Percentiles rank a stretch among this genome's conserved stretches.
phyloP scores from a whole-genome alignment of 2,888 invertebrate species.

The Sphaerophoria taeniata region DNA sequence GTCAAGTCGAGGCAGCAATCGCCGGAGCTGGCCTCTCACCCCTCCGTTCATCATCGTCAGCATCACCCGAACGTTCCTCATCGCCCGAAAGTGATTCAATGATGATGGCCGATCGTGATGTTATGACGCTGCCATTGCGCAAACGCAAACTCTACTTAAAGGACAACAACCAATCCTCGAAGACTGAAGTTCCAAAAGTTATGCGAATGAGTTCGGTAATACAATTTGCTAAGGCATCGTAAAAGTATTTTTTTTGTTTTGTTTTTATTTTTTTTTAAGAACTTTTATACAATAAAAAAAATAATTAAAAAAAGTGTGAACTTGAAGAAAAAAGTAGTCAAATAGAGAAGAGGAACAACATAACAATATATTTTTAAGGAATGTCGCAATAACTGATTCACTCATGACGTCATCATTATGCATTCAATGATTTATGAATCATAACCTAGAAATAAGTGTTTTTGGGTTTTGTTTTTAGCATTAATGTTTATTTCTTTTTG shows the following conservation, averaged over 20 bases:
- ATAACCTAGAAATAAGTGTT: constrained; percentile 27
- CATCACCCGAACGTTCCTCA: constrained; percentile 83
- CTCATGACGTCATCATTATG: constrained; percentile 66
- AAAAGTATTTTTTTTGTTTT: constrained; percentile 77
- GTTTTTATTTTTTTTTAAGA: neutral
- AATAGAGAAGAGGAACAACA: constrained; percentile 26
- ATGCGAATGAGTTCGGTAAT: constrained; percentile 89
- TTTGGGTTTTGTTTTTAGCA: neutral
- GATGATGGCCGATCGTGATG: constrained; percentile 84
- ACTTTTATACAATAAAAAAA: constrained; percentile 1
- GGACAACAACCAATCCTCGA: constrained; percentile 84
- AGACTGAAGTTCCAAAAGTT: constrained; percentile 79
- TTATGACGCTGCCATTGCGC: constrained; percentile 88
- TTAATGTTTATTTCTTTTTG: neutral
- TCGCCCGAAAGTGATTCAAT: constrained; percentile 85
- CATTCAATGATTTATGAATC: constrained; percentile 34
- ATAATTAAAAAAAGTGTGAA: neutral
- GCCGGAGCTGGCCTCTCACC: constrained; percentile 85
- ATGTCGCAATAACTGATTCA: constrained; percentile 58
- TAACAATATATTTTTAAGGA: constrained; percentile 15
- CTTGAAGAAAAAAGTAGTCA: constrained; percentile 7
- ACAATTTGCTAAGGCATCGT: constrained; percentile 91
- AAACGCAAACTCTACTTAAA: constrained; percentile 92
- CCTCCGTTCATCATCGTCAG: constrained; percentile 84
- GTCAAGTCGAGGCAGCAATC: constrained; percentile 86